phyloP scores from a whole-genome alignment of 1,140 invertebrate genomes.

The Ladona fulva region DNA sequence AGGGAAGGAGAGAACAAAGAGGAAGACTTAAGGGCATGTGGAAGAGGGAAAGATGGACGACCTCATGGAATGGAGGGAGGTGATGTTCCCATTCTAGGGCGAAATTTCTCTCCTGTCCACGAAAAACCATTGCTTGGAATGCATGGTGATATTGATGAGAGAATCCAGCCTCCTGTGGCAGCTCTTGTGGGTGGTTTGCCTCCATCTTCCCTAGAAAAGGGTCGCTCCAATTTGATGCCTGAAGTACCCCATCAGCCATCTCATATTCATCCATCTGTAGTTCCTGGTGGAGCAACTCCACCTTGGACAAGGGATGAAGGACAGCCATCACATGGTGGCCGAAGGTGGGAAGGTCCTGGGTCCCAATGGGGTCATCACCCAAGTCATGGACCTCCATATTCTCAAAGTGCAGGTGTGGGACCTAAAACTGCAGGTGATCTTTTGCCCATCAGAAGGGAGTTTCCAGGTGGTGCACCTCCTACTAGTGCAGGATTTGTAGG shows the following conservation, averaged over 20 bases:
- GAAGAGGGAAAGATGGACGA: not conserved
- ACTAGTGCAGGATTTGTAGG: not conserved
- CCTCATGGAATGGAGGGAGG: constrained; percentile 24
- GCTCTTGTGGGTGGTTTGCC: not conserved
- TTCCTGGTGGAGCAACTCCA: not conserved
- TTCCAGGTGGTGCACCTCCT: not conserved
- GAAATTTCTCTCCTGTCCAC: not conserved
- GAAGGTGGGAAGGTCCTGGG: not conserved
- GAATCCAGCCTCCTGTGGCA: constrained; percentile 24
- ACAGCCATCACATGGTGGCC: not conserved
- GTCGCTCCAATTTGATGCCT: not conserved
- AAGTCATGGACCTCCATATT: not conserved
- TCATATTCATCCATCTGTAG: not conserved
- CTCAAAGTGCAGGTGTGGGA: not conserved
- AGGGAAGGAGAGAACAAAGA: constrained; percentile 18
- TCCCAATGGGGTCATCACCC: not conserved
- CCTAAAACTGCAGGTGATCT: not conserved
- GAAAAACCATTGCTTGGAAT: not conserved
- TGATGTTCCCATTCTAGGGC: constrained; percentile 31
- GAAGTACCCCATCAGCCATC: constrained; percentile 13
- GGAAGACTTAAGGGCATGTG: not conserved
- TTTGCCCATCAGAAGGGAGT: constrained; percentile 9
- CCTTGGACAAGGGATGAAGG: not conserved
- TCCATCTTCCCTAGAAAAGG: not conserved
- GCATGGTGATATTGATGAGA: constrained; percentile 43